Evolutionary conservation across 2,888 invertebrate genomes (phyloP).

Genomic region (Stictocephala bisonia): DNA sequence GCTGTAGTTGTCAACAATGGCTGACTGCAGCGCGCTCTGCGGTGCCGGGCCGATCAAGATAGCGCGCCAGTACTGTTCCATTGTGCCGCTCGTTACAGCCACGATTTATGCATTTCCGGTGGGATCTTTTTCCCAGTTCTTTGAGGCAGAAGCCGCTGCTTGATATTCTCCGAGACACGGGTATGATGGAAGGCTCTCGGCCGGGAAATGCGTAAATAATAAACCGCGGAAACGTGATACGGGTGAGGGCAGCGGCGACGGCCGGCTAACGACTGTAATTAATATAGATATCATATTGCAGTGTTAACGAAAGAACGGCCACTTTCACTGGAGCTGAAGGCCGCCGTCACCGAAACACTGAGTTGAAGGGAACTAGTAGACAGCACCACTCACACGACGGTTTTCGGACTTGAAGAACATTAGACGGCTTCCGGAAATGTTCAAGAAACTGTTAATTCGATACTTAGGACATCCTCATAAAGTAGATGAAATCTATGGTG

Average conservation of each 20-base stretch:
- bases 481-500: no score
- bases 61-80: constrained; percentile 24
- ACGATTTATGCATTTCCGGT: constrained; percentile 46
- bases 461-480: no score
- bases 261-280: constrained; percentile 18
- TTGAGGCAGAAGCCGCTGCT: constrained; percentile 23
- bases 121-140: constrained; percentile 11
- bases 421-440: no score
- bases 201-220: constrained; percentile 32
- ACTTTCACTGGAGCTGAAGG: not conserved
- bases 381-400: no score
- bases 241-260: not conserved
- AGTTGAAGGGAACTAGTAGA: no score
- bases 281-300: constrained; percentile 38
- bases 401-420: no score
- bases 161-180: not conserved
- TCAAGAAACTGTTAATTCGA: no score
- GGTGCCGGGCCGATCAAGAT: constrained; percentile 24
- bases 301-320: not conserved
- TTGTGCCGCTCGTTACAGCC: constrained; percentile 32
- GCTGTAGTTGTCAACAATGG: not conserved
- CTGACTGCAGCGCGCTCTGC: not conserved
- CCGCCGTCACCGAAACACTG: constrained; percentile 3
- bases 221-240: constrained; percentile 20
- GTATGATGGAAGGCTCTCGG: not conserved